phyloP scores from a whole-genome alignment of 2,888 invertebrate genomes.

The Ectemnius lituratus region DNA sequence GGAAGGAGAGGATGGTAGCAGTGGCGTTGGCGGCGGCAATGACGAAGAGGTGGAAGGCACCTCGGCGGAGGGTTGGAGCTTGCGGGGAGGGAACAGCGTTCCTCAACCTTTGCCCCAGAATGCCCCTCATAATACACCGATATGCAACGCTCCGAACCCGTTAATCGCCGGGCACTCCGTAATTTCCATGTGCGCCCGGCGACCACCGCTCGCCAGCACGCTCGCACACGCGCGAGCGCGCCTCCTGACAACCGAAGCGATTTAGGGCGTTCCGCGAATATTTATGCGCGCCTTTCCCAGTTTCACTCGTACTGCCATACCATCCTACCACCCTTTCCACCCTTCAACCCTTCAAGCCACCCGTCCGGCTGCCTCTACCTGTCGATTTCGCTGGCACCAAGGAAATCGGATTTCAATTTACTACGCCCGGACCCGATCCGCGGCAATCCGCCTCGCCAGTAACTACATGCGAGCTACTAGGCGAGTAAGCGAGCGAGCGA shows the following conservation, averaged over 20 bases:
- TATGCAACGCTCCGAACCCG: constrained; percentile 66
- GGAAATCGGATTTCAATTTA: too few species aligned
- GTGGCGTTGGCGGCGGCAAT: too few species aligned
- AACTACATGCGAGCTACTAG: too few species aligned
- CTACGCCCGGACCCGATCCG: too few species aligned
- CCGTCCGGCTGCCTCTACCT: not conserved
- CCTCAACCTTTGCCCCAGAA: constrained; percentile 77
- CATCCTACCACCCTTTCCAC: too few species aligned
- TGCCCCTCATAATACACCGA: constrained; percentile 66
- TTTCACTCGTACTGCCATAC: too few species aligned
- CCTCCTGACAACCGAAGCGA: constrained; percentile 35
- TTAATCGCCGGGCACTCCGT: constrained; percentile 66
- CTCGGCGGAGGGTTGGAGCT: constrained; percentile 56
- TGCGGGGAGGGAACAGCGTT: constrained; percentile 65
- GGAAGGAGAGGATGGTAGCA: constrained; percentile 29
- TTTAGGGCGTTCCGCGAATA: constrained; percentile 59
- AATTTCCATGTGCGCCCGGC: constrained; percentile 58
- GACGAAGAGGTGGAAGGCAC: constrained; percentile 22
- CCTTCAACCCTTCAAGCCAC: too few species aligned
- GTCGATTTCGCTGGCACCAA: not conserved
- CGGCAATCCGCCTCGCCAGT: too few species aligned
- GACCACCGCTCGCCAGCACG: too few species aligned
- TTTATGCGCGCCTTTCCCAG: constrained; percentile 39
- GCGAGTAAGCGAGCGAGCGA: too few species aligned
- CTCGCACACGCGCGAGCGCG: constrained; percentile 17